Evolutionary conservation across 1,140 invertebrate genomes (phyloP), one percentile per base, ranked within the genome.

Genomic region (Brachystomella parvula): DNA sequence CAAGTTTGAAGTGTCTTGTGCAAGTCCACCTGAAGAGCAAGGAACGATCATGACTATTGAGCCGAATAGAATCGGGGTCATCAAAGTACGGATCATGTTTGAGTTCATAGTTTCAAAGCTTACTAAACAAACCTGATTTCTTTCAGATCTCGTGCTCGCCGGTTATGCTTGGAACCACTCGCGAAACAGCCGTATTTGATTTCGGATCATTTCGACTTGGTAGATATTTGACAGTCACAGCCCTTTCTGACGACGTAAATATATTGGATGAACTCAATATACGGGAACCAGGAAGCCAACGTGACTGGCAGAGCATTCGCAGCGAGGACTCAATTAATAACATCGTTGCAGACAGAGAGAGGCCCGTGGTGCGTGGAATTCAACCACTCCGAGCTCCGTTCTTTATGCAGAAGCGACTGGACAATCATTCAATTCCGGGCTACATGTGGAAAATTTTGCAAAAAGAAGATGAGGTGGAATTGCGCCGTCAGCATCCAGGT

Each of bases 151-250:
- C 74, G 59, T 83, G 80, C 68, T 76, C 74, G 32, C 79, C 80
- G 0, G 82, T 78, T 76, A 82, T 80, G 60, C 72, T 84, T 58
- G 87, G 87, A 2, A 74, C 72, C 30, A 81, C 81, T 0, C 78
- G 79, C 31, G 86, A 88, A 76, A 67, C 82, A 3, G 78, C 85
- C 49, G 73, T 82, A 32, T 84, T 83, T 62, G 75, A 72, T 70
- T 89, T 85, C 74, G 78, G 78, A 68, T 69, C 72, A 64, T 87
- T 83, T 73, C 76, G 79, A 68, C 81, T 87, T 61, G 82, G 79
- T 32, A 78, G 83, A 17, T 76, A 78, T 32, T 74, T 87, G 60
- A 73, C 73, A 30, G 80, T 85, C 21, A 76, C 75, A 19, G 80
- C 85, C 2, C 24, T 64, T 3, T 64, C 65, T 0, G 49, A 29